These are phyloP conservation scores for Cataglyphis altisquamis DNA, from an alignment of 2,888 invertebrate species.

Conservation along the genomic window DNA sequence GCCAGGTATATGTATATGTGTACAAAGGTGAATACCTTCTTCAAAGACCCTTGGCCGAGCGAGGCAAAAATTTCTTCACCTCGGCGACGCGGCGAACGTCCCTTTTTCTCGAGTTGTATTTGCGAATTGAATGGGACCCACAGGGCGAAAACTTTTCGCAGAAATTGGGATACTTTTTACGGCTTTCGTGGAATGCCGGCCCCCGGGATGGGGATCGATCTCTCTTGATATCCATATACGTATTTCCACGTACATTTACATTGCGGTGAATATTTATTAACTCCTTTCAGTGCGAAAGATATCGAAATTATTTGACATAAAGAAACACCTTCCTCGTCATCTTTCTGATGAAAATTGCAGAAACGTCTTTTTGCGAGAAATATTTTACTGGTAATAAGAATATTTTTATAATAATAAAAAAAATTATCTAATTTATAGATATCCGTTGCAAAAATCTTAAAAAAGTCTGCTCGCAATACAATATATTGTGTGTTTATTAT, in stretches of 20 bases:
- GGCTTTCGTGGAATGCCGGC: conserved; percentile 11
- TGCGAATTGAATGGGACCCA: conserved; percentile 37
- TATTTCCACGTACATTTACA: conserved; percentile 1
- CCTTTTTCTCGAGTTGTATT: conserved; percentile 53
- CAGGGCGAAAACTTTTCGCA: conserved; percentile 57
- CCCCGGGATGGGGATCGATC: conserved; percentile 1
- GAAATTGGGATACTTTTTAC: conserved; percentile 63
- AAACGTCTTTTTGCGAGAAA: background rate
- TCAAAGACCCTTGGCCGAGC: conserved; percentile 26
- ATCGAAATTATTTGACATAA: conserved; percentile 25
- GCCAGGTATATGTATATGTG: background rate
- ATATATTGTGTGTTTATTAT: conserved; percentile 3
- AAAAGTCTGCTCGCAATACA: background rate
- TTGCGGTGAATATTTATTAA: conserved; percentile 19
- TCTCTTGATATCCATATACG: conserved; percentile 8
- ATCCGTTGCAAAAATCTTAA: background rate
- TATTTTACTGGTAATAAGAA: background rate
- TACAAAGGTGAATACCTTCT: conserved; percentile 9
- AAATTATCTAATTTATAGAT: background rate
- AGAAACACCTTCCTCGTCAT: background rate
- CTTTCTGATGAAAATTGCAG: background rate
- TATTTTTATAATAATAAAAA: background rate
- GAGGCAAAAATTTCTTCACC: conserved; percentile 34
- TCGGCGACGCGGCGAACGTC: background rate
- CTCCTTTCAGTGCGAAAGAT: background rate